phyloP scores from a whole-genome alignment of 2,797 vertebrate genomes.

The Chaetophractus vellerosus region DNA sequence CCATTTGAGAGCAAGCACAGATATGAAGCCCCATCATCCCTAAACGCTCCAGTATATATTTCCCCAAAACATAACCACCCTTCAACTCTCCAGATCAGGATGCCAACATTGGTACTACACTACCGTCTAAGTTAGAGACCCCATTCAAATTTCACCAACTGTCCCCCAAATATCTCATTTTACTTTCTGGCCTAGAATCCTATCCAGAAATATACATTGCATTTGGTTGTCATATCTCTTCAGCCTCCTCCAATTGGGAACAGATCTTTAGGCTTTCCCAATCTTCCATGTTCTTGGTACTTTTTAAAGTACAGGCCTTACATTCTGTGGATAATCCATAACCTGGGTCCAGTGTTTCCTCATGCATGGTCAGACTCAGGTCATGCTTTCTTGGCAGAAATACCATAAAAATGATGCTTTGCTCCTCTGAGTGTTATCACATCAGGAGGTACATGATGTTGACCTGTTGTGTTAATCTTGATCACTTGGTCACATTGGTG shows the following conservation, averaged over 20 bases:
- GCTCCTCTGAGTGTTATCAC: background rate
- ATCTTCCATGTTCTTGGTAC: background rate
- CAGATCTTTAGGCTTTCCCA: background rate
- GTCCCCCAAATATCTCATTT: background rate
- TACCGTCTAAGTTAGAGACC: background rate
- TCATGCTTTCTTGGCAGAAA: background rate
- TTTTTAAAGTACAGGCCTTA: background rate
- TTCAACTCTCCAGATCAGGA: background rate
- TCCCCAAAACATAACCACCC: background rate
- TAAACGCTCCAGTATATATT: background rate
- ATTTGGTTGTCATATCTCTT: background rate
- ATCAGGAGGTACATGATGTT: background rate
- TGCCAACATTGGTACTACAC: background rate
- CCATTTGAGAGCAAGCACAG: background rate
- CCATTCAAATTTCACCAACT: background rate
- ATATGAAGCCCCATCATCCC: background rate
- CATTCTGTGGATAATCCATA: background rate
- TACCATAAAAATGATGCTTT: background rate
- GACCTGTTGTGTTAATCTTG: background rate
- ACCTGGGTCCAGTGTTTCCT: background rate
- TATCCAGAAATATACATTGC: background rate
- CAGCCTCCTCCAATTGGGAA: background rate
- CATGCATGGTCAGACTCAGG: background rate
- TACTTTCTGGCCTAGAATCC: background rate
- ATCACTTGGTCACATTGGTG: background rate